Conservation (phyloP, 2,113 vertebrate genomes). For the Coreoperca whiteheadi region DNA sequence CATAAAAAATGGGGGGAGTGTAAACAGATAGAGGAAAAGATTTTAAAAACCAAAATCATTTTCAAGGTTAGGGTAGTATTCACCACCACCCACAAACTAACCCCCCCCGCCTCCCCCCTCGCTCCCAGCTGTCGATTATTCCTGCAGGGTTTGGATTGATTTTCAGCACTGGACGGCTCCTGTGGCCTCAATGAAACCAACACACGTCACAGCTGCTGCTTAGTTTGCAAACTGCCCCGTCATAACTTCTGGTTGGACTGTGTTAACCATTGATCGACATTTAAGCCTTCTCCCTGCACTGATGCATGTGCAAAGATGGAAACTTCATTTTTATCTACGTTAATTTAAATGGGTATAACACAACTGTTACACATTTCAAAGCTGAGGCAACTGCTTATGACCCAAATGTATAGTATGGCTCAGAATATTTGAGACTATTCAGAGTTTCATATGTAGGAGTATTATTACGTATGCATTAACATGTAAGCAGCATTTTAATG, state of each 20-base stretch:
- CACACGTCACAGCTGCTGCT: constrained; percentile 69
- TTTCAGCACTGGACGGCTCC: constrained; percentile 81
- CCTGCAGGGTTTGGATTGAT: constrained; percentile 75
- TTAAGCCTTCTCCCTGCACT: constrained; percentile 16
- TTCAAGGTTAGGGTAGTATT: constrained; percentile 54
- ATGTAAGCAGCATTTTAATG: background rate
- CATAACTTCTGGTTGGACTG: constrained; percentile 59
- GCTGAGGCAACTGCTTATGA: background rate
- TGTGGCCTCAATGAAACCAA: constrained; percentile 62
- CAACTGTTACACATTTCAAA: background rate
- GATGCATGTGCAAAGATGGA: constrained; percentile 27
- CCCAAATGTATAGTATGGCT: background rate
- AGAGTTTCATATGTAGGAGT: background rate
- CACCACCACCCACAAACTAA: background rate
- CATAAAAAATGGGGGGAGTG: constrained; percentile 28
- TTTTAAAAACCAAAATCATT: constrained; percentile 56
- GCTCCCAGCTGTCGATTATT: constrained; percentile 67
- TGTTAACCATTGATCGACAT: constrained; percentile 42
- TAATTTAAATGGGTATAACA: background rate
- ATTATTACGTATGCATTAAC: background rate
- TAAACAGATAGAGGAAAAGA: constrained; percentile 44
- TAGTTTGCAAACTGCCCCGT: constrained; percentile 62
- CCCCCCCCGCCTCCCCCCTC: background rate
- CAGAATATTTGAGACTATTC: background rate
- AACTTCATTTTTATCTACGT: constrained; percentile 4